These are phyloP conservation scores for Anolis sagrei DNA, from an alignment of 2,113 vertebrate species.

Conservation along the genomic window DNA sequence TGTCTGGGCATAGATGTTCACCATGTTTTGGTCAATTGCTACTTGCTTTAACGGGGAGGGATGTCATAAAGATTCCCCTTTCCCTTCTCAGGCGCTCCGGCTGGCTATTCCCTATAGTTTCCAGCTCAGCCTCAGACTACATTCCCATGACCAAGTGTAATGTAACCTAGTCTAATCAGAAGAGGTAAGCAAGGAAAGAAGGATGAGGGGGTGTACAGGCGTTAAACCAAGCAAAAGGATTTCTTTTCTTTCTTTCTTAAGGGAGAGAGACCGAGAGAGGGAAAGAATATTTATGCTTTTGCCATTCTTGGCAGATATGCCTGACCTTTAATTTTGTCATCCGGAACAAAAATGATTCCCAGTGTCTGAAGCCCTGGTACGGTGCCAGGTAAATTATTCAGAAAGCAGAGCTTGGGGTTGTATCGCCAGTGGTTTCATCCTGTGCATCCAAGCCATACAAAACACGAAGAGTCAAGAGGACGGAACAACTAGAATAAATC, in stretches of 20 bases:
- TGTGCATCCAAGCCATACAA: slow-evolving; percentile 1
- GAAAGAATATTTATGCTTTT: slow-evolving; percentile 46
- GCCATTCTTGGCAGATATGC: slow-evolving; percentile 45
- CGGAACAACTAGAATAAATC: not conserved
- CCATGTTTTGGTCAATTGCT: slow-evolving; percentile 61
- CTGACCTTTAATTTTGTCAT: slow-evolving; percentile 64
- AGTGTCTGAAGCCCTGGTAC: slow-evolving; percentile 33
- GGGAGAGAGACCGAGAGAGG: not conserved
- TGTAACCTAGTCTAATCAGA: slow-evolving; percentile 48
- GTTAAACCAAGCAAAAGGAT: slow-evolving; percentile 50
- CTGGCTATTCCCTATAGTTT: slow-evolving; percentile 60
- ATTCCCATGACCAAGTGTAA: slow-evolving; percentile 38
- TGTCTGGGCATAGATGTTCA: slow-evolving; percentile 15
- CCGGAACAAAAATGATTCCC: slow-evolving; percentile 33
- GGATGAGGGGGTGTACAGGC: slow-evolving; percentile 1
- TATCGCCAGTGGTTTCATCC: slow-evolving; percentile 23
- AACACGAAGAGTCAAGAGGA: not conserved
- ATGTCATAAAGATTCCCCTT: slow-evolving; percentile 56
- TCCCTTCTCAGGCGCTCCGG: slow-evolving; percentile 40
- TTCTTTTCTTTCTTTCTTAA: not conserved
- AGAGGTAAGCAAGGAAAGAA: not conserved
- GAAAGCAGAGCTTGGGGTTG: slow-evolving; percentile 50
- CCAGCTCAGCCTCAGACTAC: slow-evolving; percentile 20
- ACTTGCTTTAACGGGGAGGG: slow-evolving; percentile 54
- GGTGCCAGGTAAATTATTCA: slow-evolving; percentile 70